Evolutionary conservation across 1,140 invertebrate genomes (phyloP).

Genomic region (Cherax quadricarinatus): DNA sequence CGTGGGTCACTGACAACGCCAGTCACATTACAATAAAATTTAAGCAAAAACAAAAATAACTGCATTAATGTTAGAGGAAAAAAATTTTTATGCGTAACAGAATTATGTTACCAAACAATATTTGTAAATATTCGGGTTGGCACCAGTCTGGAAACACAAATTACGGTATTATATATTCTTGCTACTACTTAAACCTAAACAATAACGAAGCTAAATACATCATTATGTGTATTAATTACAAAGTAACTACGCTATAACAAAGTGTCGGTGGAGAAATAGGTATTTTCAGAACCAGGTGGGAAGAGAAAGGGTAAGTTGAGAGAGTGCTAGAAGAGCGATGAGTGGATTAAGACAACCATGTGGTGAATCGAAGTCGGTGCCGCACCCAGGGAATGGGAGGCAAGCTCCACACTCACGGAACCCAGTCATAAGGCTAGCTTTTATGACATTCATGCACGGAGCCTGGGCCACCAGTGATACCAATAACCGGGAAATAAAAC

Average conservation of each 20-base stretch:
- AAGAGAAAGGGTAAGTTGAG: neutral
- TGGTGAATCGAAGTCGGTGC: slow-evolving; percentile 12
- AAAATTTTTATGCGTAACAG: no score
- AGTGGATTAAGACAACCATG: neutral
- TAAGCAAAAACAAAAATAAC: no score
- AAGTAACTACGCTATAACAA: neutral
- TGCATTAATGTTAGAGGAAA: no score
- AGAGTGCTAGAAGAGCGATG: neutral
- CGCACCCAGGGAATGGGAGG: slow-evolving; percentile 27
- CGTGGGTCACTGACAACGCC: no score
- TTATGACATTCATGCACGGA: slow-evolving; percentile 55
- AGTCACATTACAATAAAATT: no score
- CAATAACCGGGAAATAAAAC: slow-evolving; percentile 40
- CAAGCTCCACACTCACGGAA: slow-evolving; percentile 43
- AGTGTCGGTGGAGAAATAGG: neutral
- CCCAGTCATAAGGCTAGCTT: slow-evolving; percentile 50
- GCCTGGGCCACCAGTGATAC: slow-evolving; percentile 33
- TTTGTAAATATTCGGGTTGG: no score
- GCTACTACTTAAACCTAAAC: no score
- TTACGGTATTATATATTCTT: no score
- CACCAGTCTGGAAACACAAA: no score
- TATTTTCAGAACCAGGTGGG: neutral
- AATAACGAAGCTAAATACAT: neutral
- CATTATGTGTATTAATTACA: neutral
- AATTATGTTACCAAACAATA: no score